These are phyloP conservation scores for Agrenia bidenticulata DNA, from an alignment of 2,888 invertebrate species.

Conservation along the genomic window DNA sequence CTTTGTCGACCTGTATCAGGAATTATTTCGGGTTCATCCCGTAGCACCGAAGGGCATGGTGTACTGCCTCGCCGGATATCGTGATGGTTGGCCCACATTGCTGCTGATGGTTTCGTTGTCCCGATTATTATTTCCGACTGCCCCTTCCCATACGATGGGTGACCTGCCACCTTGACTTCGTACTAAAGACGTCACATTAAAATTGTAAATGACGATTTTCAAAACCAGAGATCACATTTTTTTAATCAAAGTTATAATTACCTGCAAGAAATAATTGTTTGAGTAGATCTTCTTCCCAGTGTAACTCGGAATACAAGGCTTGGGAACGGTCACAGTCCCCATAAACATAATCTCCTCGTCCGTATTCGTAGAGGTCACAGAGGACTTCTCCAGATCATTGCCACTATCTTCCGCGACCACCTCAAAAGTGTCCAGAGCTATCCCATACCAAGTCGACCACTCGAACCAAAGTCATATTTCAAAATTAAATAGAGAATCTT, in stretches of 20 bases:
- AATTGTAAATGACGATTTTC: too few relatives aligned
- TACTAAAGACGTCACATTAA: too few relatives aligned
- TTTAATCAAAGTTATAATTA: too few relatives aligned
- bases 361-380: neutral
- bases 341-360: constrained; percentile 8
- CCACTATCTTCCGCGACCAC: neutral
- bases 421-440: constrained; percentile 8
- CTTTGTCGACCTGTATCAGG: too few relatives aligned
- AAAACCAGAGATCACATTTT: too few relatives aligned
- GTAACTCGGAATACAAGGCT: constrained; percentile 10
- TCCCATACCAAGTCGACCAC: too few relatives aligned
- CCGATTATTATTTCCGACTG: constrained; percentile 7
- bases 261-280: constrained; percentile 2
- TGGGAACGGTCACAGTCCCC: constrained; percentile 3
- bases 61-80: neutral
- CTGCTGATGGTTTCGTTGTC: constrained; percentile 14
- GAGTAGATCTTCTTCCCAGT: neutral
- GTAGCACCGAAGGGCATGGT: too few relatives aligned
- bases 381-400: neutral
- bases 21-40: too few relatives aligned
- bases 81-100: neutral
- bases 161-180: neutral
- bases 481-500: too few relatives aligned
- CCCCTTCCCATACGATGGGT: constrained; percentile 3
- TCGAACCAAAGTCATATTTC: too few relatives aligned